Percentiles rank a stretch among this genome's conserved stretches.
Evolutionary conservation across 2,113 vertebrate genomes (phyloP).

Genomic region (Sinocyclocheilus grahami): DNA sequence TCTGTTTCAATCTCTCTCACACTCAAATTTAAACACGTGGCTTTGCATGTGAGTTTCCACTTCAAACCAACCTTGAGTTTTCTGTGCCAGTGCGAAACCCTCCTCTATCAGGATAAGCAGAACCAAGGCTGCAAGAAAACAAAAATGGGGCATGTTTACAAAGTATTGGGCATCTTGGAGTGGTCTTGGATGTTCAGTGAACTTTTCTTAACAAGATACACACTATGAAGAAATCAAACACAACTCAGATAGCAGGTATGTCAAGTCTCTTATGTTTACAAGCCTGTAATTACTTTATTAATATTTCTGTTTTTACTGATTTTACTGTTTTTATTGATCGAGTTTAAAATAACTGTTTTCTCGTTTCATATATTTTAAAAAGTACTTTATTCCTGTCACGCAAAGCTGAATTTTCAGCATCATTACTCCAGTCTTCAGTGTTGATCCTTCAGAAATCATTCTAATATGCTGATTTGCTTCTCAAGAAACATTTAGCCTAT

Average conservation of each 20-base stretch:
- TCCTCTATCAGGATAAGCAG: conserved; percentile 87
- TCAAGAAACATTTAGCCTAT: not conserved
- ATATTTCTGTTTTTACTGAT: too few species aligned
- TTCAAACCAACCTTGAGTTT: conserved; percentile 82
- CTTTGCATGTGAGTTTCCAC: not conserved
- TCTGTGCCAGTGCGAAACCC: conserved; percentile 89
- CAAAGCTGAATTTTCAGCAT: not conserved
- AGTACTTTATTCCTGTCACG: not conserved
- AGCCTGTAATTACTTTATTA: not conserved
- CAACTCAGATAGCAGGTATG: not conserved
- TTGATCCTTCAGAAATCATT: conserved; percentile 2
- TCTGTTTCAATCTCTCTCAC: not conserved
- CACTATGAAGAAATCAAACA: not conserved
- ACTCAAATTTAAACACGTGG: not conserved
- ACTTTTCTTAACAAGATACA: not conserved
- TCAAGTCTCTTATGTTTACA: not conserved
- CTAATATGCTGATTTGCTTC: not conserved
- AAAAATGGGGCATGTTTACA: not conserved
- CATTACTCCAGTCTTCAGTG: not conserved
- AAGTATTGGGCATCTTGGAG: too few species aligned
- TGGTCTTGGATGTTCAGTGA: not conserved
- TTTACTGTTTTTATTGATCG: too few species aligned
- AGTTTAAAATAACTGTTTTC: too few species aligned
- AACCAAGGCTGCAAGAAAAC: conserved; percentile 80
- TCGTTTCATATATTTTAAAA: not conserved